Conservation (phyloP, 2,113 vertebrate genomes). For the Eulacestoma nigropectus region DNA sequence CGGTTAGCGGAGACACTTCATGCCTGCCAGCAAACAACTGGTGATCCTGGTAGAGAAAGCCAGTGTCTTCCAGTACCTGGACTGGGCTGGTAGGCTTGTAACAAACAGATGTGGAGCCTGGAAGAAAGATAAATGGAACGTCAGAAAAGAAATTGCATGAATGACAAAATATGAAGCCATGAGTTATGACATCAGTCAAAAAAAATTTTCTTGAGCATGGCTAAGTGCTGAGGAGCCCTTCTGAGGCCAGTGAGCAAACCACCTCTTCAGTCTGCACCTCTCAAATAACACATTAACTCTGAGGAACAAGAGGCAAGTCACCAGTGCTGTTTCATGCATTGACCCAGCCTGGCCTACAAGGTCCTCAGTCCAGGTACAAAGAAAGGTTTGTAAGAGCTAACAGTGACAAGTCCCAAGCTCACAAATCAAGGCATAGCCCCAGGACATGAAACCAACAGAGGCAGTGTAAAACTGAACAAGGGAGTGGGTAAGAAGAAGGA, state of each 20-base stretch:
- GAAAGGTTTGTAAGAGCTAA: not conserved
- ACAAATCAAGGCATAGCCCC: not conserved
- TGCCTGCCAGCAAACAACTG: constrained; percentile 65
- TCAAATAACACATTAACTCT: not conserved
- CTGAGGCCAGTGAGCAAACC: not conserved
- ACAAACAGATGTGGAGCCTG: constrained; percentile 66
- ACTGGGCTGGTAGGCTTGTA: constrained; percentile 62
- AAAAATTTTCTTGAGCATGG: not conserved
- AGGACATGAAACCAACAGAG: not conserved
- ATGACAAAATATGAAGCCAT: not conserved
- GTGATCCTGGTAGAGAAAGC: constrained; percentile 67
- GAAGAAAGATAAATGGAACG: not conserved
- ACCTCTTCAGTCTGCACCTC: not conserved
- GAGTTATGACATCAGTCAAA: not conserved
- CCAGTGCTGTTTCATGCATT: not conserved
- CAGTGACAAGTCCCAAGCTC: not conserved
- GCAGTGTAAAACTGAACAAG: not conserved
- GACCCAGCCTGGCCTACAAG: not conserved
- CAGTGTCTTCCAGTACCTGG: constrained; percentile 65
- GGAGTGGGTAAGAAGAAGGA: not conserved
- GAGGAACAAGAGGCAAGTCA: not conserved
- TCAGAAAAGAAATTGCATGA: not conserved
- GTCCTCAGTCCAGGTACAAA: not conserved
- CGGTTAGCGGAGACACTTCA: constrained; percentile 59
- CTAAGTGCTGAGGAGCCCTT: not conserved